Evolutionary conservation across 2,888 invertebrate species (phyloP), one percentile per base, ranked within the genome.

Genomic region (Priocnemis perturbator): DNA sequence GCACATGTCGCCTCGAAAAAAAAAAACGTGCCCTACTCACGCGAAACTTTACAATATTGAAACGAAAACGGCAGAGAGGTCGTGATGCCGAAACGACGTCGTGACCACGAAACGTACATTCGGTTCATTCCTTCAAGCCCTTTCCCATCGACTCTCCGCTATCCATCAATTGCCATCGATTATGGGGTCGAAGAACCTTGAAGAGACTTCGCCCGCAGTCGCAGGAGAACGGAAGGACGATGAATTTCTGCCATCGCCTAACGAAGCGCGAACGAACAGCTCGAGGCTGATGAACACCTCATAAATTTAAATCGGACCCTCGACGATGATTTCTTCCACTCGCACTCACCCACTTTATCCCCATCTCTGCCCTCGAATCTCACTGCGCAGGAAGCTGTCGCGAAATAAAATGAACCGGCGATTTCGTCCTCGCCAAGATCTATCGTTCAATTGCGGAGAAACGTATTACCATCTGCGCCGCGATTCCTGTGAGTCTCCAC

Each of bases 221-320:
- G 4, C 15, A 23, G 17, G 60, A 67, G 50, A 30, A 23, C 30
- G 48, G 19, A 15, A 56, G 56, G 17, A 47, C 21, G 20, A 60
- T 61, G 50, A 44, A 50, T 37, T 37, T 11, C 37, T 11, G 7
- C 37, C 37, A 5, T 11, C 37, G 37, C 37, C 68, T 71, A 74
- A 74, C 63, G 60, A 67, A 76, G 69, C 64, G 71, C 59, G 69
- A 69, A 69, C 64, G 71, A 74, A 66, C 61, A 44, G 50, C 30
- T 50, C 45, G 17, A 37, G 21, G 37, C 64, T 67, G 71, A 75
- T 67, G 74, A 75, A 69, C 69, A 63, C 47, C 62, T 71, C 71
- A 64, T 74, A 71, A 74, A 75, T 75, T 75, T 75, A 66, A 74
- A 74, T 74, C 71, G 58, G 57, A 65, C 63, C 60, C 60, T 50